A percentile compares a stretch with the other conserved stretches of the same genome.
Conservation (phyloP, 37 sponge, comb jelly and placozoan genomes). For the Axinella damicornis region DNA sequence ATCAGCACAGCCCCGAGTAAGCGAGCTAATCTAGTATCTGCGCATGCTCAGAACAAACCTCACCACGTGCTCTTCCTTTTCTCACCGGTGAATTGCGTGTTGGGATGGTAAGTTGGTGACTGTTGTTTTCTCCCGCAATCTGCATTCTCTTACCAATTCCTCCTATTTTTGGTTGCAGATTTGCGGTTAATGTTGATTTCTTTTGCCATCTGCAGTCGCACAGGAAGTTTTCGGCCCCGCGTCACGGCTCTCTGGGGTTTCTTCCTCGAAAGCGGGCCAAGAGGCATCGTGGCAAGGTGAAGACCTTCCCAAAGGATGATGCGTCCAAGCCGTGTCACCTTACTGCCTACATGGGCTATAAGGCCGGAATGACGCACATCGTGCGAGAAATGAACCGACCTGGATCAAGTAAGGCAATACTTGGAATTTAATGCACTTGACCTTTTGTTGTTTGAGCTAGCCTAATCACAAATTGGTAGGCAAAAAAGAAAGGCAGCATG, state of each 20-base stretch:
- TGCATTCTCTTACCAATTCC: too few species aligned
- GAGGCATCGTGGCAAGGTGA: constrained; percentile 97
- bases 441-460: too few species aligned
- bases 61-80: too few species aligned
- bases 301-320: constrained; percentile 98
- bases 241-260: constrained; percentile 99
- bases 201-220: constrained; percentile 80
- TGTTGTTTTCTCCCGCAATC: not conserved
- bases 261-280: constrained; percentile 96
- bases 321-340: constrained; percentile 92
- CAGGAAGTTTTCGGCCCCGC: constrained; percentile 96
- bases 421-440: too few species aligned
- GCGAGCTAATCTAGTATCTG: too few species aligned
- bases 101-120: constrained; percentile 19
- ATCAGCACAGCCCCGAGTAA: too few species aligned
- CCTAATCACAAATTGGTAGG: too few species aligned
- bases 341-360: constrained; percentile 99
- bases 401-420: constrained; percentile 98
- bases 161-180: not conserved
- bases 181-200: not conserved
- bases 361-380: constrained; percentile 99
- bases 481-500: too few species aligned
- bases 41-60: too few species aligned
- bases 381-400: constrained; percentile 91
- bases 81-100: not conserved